Evolutionary conservation across 2,888 invertebrate genomes (phyloP).

Genomic region (Chalcosyrphus nemorum): DNA sequence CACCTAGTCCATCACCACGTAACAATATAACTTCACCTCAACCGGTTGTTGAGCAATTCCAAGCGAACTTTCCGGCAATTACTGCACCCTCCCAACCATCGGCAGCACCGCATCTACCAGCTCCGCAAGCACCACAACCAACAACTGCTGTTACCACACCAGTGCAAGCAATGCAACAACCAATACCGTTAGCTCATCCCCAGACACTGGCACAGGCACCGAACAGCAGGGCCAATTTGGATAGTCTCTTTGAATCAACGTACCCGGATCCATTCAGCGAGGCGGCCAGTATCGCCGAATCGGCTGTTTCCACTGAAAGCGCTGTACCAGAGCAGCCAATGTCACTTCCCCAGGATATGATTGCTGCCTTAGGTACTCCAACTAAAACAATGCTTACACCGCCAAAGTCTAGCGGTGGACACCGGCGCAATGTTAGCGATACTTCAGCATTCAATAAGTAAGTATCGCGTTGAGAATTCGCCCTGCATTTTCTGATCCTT

Average conservation of each 20-base stretch:
- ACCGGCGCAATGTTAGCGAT: slow-evolving; percentile 92
- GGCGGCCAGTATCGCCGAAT: slow-evolving; percentile 60
- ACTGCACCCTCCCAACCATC: slow-evolving; percentile 73
- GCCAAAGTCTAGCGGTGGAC: slow-evolving; percentile 82
- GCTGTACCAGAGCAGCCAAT: slow-evolving; percentile 56
- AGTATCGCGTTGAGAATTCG: slow-evolving; percentile 76
- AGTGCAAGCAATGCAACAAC: slow-evolving; percentile 64
- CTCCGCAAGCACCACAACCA: slow-evolving; percentile 72
- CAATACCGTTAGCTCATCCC: slow-evolving; percentile 63
- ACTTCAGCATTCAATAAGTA: slow-evolving; percentile 92
- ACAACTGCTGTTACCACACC: slow-evolving; percentile 52
- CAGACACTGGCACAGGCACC: slow-evolving; percentile 38
- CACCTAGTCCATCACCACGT: slow-evolving; percentile 83
- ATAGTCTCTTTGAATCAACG: slow-evolving; percentile 86
- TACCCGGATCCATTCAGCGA: slow-evolving; percentile 89
- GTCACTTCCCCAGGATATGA: slow-evolving; percentile 68
- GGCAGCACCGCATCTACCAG: slow-evolving; percentile 72
- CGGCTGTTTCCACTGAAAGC: slow-evolving; percentile 73
- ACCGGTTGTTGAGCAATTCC: slow-evolving; percentile 81
- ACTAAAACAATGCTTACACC: slow-evolving; percentile 79
- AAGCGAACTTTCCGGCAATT: slow-evolving; percentile 81
- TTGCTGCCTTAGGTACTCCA: slow-evolving; percentile 76
- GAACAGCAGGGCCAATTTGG: slow-evolving; percentile 77
- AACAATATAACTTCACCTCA: slow-evolving; percentile 81
- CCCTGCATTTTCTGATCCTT: slow-evolving; percentile 57